Evolutionary conservation across 2,888 invertebrate species (phyloP).

Genomic region (Lasioglossum leucozonium): DNA sequence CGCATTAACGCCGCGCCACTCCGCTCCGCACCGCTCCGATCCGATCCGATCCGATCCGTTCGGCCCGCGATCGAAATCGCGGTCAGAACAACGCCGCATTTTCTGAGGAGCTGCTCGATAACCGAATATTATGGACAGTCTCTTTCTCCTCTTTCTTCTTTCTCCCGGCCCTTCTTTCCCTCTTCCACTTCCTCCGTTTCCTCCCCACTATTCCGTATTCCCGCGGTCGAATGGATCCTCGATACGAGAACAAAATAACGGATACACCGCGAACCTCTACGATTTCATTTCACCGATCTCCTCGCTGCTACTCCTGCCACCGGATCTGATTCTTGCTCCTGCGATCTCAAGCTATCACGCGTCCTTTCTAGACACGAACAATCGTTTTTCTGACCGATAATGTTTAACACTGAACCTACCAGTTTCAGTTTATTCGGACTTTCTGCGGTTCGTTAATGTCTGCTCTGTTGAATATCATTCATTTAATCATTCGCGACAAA

Average conservation of each 20-base stretch:
- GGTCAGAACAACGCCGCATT: conserved; percentile 58
- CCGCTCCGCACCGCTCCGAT: conserved; percentile 5
- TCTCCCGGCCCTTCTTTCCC: background rate
- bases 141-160: background rate
- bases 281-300: background rate
- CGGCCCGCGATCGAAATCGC: conserved; percentile 67
- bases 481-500: too few relatives aligned
- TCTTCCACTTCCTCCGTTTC: background rate
- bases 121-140: conserved; percentile 48
- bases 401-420: too few relatives aligned
- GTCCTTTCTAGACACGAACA: background rate
- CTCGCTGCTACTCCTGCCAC: background rate
- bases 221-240: background rate
- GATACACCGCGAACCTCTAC: background rate
- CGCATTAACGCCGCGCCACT: conserved; percentile 72
- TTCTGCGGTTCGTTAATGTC: too few relatives aligned
- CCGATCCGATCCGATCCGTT: conserved; percentile 8
- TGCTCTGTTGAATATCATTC: too few relatives aligned
- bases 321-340: background rate
- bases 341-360: background rate
- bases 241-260: background rate
- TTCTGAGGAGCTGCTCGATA: conserved; percentile 62
- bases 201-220: too few relatives aligned
- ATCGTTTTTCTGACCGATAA: background rate
- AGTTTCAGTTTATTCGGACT: too few relatives aligned